Evolutionary conservation across 2,888 invertebrate genomes (phyloP).

Genomic region (Pocota personata): DNA sequence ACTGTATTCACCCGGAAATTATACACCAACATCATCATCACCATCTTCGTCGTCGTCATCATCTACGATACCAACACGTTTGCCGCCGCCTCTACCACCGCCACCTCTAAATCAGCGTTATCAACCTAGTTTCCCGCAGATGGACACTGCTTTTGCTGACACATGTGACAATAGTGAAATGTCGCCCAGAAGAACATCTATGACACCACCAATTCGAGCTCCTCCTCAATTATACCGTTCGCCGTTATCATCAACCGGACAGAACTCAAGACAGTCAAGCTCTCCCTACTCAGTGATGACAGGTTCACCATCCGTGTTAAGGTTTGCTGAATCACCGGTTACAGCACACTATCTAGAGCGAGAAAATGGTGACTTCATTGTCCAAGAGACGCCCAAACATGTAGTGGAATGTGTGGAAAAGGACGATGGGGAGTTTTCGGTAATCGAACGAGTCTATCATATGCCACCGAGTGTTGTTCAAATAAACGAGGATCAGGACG

Average conservation of each 20-base stretch:
- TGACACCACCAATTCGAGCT: conserved; percentile 58
- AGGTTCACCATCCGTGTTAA: conserved; percentile 79
- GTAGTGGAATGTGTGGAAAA: conserved; percentile 82
- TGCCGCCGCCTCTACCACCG: conserved; percentile 57
- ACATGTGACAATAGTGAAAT: conserved; percentile 27
- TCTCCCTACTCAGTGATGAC: conserved; percentile 67
- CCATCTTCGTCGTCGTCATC: conserved; percentile 12
- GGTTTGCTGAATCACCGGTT: conserved; percentile 81
- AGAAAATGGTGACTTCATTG: conserved; percentile 82
- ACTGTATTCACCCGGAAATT: conserved; percentile 41
- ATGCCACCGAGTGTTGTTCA: conserved; percentile 82
- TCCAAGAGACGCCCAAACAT: conserved; percentile 82
- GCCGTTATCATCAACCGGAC: conserved; percentile 32
- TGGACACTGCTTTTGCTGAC: conserved; percentile 31
- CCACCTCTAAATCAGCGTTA: conserved; percentile 58
- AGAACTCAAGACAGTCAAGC: conserved; percentile 50
- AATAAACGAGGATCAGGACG: conserved; percentile 81
- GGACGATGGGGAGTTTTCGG: conserved; percentile 82
- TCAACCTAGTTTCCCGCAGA: conserved; percentile 38
- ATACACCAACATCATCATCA: conserved; percentile 47
- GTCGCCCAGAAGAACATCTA: conserved; percentile 34
- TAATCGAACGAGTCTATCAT: conserved; percentile 82
- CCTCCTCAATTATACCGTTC: conserved; percentile 66
- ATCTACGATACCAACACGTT: conserved; percentile 19
- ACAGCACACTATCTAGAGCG: conserved; percentile 81